These are phyloP conservation scores for Amniataba percoides DNA, from an alignment of 2,797 vertebrate species.

Conservation along the genomic window DNA sequence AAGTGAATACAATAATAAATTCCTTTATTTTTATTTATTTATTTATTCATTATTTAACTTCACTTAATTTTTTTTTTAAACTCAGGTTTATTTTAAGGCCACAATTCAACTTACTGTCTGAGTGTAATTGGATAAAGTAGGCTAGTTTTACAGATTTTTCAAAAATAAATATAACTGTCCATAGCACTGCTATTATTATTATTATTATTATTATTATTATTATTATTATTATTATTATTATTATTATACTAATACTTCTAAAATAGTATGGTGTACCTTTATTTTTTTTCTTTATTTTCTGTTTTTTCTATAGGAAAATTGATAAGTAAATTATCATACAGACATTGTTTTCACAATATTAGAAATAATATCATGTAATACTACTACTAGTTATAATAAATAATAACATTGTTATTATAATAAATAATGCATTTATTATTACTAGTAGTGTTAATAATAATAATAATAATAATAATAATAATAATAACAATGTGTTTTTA, in stretches of 20 bases:
- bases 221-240: no score
- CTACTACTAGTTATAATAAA: background rate
- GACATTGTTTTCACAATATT: no score
- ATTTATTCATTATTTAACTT: constrained; percentile 2
- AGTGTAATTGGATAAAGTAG: background rate
- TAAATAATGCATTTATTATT: no score
- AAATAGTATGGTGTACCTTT: no score
- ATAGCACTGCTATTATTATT: background rate
- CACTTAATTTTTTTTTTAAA: no score
- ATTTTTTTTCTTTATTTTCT: background rate
- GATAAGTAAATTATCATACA: background rate
- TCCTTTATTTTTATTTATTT: background rate
- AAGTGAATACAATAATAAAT: background rate
- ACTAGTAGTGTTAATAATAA: no score
- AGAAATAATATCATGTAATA: background rate
- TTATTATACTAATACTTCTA: no score
- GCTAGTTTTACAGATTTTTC: background rate
- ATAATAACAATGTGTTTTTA: no score
- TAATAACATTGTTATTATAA: no score
- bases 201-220: background rate
- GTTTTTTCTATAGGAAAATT: background rate
- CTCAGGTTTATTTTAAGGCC: no score
- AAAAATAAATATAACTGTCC: background rate
- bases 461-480: background rate
- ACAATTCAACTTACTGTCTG: background rate